Evolutionary conservation across 1,140 invertebrate genomes (phyloP).

Genomic region (Drosophila pachea): DNA sequence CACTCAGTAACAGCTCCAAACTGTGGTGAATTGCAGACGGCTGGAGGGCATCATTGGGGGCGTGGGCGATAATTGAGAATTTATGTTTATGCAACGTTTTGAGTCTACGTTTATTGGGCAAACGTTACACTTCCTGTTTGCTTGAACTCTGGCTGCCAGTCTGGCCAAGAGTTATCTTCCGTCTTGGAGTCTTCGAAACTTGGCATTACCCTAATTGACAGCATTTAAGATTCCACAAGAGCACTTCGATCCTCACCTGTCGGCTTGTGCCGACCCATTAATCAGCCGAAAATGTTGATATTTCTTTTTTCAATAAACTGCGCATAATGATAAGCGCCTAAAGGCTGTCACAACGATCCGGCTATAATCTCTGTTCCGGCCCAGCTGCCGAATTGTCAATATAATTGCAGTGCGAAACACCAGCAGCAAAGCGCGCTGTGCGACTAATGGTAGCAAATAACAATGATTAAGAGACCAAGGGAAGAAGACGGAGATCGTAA

Average conservation of each 20-base stretch:
- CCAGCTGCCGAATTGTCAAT: slow-evolving; percentile 66
- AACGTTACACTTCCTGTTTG: slow-evolving; percentile 63
- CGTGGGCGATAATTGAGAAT: slow-evolving; percentile 76
- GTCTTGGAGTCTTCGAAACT: slow-evolving; percentile 9
- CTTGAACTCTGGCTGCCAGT: neutral
- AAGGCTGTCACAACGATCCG: slow-evolving; percentile 22
- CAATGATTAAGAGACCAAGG: slow-evolving; percentile 67
- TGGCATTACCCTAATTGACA: slow-evolving; percentile 43
- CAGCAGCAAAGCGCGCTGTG: slow-evolving; percentile 58
- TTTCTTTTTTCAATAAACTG: slow-evolving; percentile 66
- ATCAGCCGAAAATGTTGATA: slow-evolving; percentile 55
- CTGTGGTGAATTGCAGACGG: slow-evolving; percentile 56
- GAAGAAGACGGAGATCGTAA: slow-evolving; percentile 2
- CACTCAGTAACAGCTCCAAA: slow-evolving; percentile 57
- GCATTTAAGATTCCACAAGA: slow-evolving; percentile 32
- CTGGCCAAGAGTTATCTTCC: slow-evolving; percentile 1
- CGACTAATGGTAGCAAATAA: slow-evolving; percentile 71
- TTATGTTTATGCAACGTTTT: slow-evolving; percentile 57
- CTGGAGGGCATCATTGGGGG: slow-evolving; percentile 29
- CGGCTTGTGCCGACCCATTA: slow-evolving; percentile 56
- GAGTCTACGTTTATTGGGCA: slow-evolving; percentile 70
- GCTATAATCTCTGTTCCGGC: slow-evolving; percentile 50
- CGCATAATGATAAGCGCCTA: slow-evolving; percentile 66
- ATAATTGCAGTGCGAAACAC: slow-evolving; percentile 70
- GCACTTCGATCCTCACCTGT: slow-evolving; percentile 44